phyloP scores from a whole-genome alignment of 2,888 invertebrate genomes.

The Leptinotarsa juncta region DNA sequence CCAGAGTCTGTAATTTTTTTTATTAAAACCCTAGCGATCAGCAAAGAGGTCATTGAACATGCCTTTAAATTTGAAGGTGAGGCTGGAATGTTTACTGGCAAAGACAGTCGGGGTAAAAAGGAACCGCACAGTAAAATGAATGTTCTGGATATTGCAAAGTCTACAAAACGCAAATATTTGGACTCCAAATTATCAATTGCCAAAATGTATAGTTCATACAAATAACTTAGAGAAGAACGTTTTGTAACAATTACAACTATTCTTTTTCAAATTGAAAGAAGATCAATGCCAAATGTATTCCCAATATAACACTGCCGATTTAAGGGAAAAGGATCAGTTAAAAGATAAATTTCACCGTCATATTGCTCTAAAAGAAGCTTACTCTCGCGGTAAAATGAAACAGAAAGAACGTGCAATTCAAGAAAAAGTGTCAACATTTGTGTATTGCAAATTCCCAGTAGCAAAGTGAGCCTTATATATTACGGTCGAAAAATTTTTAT shows the following conservation, averaged over 20 bases:
- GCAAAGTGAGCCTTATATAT: conserved; percentile 25
- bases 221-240: conserved; percentile 44
- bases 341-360: not conserved
- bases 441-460: conserved; percentile 31
- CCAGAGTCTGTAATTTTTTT: conserved; percentile 25
- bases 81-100: conserved; percentile 36
- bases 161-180: conserved; percentile 39
- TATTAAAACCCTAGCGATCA: conserved; percentile 28
- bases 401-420: conserved; percentile 12
- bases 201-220: conserved; percentile 47
- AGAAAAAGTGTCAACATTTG: conserved; percentile 22
- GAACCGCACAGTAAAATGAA: conserved; percentile 45
- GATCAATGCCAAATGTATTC: conserved; percentile 41
- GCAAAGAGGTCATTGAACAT: conserved; percentile 43
- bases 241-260: conserved; percentile 30
- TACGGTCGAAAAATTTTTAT: conserved; percentile 13
- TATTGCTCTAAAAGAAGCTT: not conserved
- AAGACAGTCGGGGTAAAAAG: conserved; percentile 42
- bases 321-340: not conserved
- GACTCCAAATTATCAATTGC: conserved; percentile 38
- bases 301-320: conserved; percentile 28
- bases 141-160: conserved; percentile 35
- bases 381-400: not conserved
- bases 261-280: conserved; percentile 33
- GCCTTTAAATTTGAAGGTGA: conserved; percentile 42